These are phyloP conservation scores for Leucophora obtusa DNA, from an alignment of 2,888 invertebrate genomes.

Conservation along the genomic window DNA sequence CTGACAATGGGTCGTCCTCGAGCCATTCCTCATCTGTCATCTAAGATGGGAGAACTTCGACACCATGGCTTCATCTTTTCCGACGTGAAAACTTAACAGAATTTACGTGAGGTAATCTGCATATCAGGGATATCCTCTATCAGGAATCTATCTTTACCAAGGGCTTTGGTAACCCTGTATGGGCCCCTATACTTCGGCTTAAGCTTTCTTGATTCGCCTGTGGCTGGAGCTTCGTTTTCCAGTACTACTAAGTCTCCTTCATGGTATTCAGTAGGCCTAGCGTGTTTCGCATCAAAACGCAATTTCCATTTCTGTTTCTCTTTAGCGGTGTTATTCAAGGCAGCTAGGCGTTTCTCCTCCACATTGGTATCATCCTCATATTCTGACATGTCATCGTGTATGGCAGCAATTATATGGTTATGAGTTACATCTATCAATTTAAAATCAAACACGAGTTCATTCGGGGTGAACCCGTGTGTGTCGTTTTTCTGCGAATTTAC, in stretches of 20 bases:
- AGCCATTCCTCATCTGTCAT: neutral
- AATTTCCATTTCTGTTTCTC: conserved; percentile 31
- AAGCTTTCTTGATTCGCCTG: too few relatives aligned
- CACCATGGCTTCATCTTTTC: conserved; percentile 62
- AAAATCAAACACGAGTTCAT: conserved; percentile 57
- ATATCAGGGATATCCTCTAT: conserved; percentile 56
- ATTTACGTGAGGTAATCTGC: conserved; percentile 42
- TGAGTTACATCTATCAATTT: conserved; percentile 33
- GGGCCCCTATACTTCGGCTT: too few relatives aligned
- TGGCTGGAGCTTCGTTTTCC: too few relatives aligned
- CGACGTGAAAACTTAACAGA: conserved; percentile 42
- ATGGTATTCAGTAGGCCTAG: too few relatives aligned
- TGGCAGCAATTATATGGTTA: conserved; percentile 35
- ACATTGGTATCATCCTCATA: neutral
- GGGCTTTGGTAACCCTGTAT: too few relatives aligned
- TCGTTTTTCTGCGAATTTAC: conserved; percentile 43
- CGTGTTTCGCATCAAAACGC: too few relatives aligned
- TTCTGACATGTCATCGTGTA: neutral
- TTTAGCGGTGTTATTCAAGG: neutral
- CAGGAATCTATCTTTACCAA: too few relatives aligned
- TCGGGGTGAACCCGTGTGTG: conserved; percentile 46
- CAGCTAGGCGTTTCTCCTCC: conserved; percentile 19
- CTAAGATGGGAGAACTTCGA: neutral
- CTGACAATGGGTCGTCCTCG: neutral
- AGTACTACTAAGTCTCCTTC: too few relatives aligned